These are phyloP conservation scores for Chauna torquata DNA, from an alignment of 2,113 vertebrate species.

Conservation along the genomic window DNA sequence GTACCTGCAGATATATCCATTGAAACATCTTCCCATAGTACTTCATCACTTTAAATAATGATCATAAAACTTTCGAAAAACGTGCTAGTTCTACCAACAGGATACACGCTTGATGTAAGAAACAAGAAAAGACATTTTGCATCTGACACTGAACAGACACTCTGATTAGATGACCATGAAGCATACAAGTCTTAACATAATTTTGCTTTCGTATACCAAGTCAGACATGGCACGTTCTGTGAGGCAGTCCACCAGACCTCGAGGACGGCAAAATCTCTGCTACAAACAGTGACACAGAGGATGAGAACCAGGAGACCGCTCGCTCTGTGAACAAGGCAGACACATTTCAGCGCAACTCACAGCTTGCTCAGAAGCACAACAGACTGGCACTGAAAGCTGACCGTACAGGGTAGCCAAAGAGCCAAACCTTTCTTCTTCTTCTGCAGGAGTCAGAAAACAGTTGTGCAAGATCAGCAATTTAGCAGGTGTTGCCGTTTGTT, in stretches of 20 bases:
- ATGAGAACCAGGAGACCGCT: not conserved
- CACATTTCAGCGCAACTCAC: not conserved
- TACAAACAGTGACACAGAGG: not conserved
- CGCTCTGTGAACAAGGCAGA: not conserved
- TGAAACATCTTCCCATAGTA: not conserved
- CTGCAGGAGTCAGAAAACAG: not conserved
- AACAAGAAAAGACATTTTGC: not conserved
- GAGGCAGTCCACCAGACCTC: not conserved
- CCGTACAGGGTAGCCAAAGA: not conserved
- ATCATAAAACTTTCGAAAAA: not conserved
- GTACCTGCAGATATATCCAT: not conserved
- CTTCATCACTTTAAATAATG: not conserved
- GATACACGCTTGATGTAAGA: not conserved
- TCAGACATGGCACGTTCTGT: not conserved
- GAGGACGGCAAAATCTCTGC: not conserved
- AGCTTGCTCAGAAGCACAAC: not conserved
- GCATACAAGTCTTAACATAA: not conserved
- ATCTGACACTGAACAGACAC: not conserved
- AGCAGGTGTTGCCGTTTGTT: not conserved
- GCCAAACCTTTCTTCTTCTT: conserved; percentile 37
- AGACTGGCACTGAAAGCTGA: conserved; percentile 5
- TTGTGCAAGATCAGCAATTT: conserved; percentile 31
- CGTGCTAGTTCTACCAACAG: not conserved
- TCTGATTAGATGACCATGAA: not conserved
- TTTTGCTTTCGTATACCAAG: not conserved